Conservation (phyloP, 1,140 invertebrate genomes). For the Subanguina moxae region DNA sequence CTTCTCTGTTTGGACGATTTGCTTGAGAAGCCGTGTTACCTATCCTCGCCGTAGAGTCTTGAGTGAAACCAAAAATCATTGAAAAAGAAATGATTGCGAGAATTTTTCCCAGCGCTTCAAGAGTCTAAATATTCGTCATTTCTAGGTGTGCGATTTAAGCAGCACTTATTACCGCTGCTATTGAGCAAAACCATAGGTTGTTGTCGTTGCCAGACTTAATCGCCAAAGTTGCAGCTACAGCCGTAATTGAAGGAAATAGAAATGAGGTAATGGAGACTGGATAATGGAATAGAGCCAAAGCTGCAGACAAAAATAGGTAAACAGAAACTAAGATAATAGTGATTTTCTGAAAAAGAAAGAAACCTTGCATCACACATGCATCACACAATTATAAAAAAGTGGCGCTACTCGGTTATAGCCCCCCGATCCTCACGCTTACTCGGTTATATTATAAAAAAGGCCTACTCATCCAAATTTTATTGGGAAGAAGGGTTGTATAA, state of each 20-base stretch:
- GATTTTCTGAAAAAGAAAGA: not conserved
- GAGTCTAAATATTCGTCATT: constrained; percentile 5
- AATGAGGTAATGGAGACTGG: constrained; percentile 19
- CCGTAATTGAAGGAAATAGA: constrained; percentile 14
- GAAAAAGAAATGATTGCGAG: constrained; percentile 22
- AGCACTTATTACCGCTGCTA: constrained; percentile 8
- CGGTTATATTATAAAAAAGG: no score
- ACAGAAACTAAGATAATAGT: not conserved
- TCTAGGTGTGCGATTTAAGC: not conserved
- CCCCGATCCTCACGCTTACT: no score
- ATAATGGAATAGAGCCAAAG: constrained; percentile 23
- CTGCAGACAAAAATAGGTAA: constrained; percentile 6
- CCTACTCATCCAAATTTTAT: no score
- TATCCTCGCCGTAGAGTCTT: not conserved
- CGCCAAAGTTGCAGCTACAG: constrained; percentile 16
- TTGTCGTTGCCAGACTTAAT: constrained; percentile 17
- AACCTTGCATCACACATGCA: no score
- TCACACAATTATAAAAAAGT: no score
- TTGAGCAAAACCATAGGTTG: constrained; percentile 24
- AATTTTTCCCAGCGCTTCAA: constrained; percentile 23
- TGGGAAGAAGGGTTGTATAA: no score
- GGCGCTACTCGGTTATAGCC: no score
- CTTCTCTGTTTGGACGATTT: constrained; percentile 4
- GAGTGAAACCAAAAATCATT: constrained; percentile 23
- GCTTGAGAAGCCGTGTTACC: not conserved